Evolutionary conservation across 2,888 invertebrate species (phyloP).

Genomic region (Leptopterna dolabrata): DNA sequence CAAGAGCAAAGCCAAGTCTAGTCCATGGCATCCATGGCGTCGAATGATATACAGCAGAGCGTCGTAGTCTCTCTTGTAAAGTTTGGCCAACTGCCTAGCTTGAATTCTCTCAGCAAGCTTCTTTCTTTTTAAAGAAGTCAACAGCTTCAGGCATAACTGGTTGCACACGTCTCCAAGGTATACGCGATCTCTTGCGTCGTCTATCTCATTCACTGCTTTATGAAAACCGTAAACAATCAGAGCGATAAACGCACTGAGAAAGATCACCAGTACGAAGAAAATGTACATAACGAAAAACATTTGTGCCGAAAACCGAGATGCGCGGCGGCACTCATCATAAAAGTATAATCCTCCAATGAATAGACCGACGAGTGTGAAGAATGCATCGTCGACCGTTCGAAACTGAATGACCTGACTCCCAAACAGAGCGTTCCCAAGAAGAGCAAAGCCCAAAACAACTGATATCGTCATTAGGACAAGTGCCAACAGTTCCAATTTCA

Average conservation of each 20-base stretch:
- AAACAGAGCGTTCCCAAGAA: neutral
- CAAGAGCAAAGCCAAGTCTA: neutral
- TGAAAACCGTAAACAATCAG: constrained; percentile 28
- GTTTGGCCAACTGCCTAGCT: neutral
- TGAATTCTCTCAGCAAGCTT: neutral
- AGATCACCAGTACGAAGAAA: neutral
- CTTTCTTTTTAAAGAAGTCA: neutral
- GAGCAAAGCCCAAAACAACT: constrained; percentile 1
- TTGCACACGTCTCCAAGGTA: constrained; percentile 29
- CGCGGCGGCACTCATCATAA: neutral
- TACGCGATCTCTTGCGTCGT: neutral
- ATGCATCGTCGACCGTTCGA: neutral
- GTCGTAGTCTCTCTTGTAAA: neutral
- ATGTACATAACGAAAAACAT: constrained; percentile 27
- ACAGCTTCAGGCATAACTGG: neutral
- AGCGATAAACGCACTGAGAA: constrained; percentile 20
- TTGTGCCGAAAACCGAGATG: neutral
- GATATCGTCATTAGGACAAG: neutral
- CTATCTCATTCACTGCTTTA: neutral
- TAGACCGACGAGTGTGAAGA: constrained; percentile 15
- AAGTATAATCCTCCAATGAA: constrained; percentile 31
- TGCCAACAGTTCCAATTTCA: constrained; percentile 1
- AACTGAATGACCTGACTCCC: constrained; percentile 23
- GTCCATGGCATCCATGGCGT: constrained; percentile 24
- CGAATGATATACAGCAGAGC: neutral